These are phyloP conservation scores for Acanthurus tractus DNA, from an alignment of 2,797 vertebrate genomes.

Conservation along the genomic window DNA sequence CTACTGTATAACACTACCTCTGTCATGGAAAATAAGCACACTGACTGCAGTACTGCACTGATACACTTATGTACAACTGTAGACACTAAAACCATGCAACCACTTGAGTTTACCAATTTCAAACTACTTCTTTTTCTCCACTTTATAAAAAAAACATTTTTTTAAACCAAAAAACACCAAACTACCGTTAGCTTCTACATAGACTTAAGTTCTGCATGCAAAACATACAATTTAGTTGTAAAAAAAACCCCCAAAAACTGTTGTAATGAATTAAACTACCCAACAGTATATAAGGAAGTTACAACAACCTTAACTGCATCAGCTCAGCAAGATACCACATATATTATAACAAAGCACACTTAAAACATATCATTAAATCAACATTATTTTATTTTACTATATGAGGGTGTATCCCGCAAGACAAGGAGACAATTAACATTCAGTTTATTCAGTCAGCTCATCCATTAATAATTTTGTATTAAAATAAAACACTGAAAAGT, in stretches of 20 bases:
- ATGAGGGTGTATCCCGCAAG: not conserved
- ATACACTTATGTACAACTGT: not conserved
- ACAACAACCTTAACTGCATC: not conserved
- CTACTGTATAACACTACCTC: constrained; percentile 3
- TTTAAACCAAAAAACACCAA: no score
- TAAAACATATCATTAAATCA: no score
- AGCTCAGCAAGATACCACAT: not conserved
- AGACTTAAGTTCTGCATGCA: not conserved
- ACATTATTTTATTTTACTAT: not conserved
- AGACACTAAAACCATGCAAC: not conserved
- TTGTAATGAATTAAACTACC: not conserved
- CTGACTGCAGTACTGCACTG: constrained; percentile 2
- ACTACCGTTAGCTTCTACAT: not conserved
- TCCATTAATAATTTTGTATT: not conserved
- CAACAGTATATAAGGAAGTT: not conserved
- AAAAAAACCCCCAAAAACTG: not conserved
- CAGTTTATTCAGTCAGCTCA: not conserved
- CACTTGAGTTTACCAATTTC: not conserved
- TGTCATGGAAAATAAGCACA: not conserved
- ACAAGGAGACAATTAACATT: not conserved
- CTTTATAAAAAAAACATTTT: no score
- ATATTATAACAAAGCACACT: not conserved
- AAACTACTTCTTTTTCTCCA: not conserved
- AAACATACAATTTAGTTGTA: not conserved
- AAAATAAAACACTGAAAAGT: not conserved